These are phyloP conservation scores for Molanna angustata DNA, from an alignment of 2,888 invertebrate genomes.

Conservation along the genomic window DNA sequence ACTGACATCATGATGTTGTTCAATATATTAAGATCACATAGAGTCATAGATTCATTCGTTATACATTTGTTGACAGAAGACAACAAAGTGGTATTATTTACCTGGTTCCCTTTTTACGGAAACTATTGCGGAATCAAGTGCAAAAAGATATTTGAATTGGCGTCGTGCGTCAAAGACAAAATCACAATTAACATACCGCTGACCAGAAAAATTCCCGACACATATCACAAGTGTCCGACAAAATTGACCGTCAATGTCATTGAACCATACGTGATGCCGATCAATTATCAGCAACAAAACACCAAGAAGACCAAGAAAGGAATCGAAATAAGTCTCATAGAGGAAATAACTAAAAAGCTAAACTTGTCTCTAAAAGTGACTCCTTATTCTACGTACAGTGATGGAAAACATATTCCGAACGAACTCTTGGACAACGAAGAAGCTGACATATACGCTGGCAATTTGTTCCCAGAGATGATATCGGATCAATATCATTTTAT, in stretches of 20 bases:
- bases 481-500: not conserved
- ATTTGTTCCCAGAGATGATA: not conserved
- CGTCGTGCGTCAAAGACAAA: not conserved
- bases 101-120: constrained; percentile 2
- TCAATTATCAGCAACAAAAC: not conserved
- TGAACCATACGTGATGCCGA: constrained; percentile 5
- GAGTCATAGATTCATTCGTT: constrained; percentile 1
- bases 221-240: constrained; percentile 1
- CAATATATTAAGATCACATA: not conserved
- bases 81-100: not conserved
- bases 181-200: not conserved
- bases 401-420: too few species aligned
- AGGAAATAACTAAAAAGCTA: not conserved
- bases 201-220: not conserved
- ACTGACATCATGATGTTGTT: constrained; percentile 1
- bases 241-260: not conserved
- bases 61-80: not conserved
- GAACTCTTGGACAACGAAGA: not conserved
- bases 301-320: not conserved
- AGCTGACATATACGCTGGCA: constrained; percentile 2
- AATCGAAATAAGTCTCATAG: not conserved
- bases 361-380: not conserved
- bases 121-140: not conserved
- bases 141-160: not conserved
- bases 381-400: not conserved